phyloP scores from a whole-genome alignment of 2,888 invertebrate genomes.

The Sarcophaga subvicina region DNA sequence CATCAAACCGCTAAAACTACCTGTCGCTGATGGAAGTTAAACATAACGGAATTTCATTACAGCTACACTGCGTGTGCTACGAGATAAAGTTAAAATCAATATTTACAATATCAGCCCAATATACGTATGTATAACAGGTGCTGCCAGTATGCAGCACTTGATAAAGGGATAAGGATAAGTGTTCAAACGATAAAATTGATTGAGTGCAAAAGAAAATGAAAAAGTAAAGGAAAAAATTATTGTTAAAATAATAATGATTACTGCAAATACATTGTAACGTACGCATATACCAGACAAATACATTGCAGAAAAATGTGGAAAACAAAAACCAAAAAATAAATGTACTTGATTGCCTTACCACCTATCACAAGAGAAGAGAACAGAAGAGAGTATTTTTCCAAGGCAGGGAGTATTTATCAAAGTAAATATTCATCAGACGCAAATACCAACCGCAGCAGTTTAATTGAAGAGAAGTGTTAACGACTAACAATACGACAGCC shows the following conservation, averaged over 20 bases:
- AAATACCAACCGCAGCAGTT: constrained; percentile 5
- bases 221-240: not conserved
- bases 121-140: not conserved
- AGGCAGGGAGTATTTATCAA: not conserved
- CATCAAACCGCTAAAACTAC: not conserved
- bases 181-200: not conserved
- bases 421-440: constrained; percentile 3
- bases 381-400: not conserved
- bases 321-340: not conserved
- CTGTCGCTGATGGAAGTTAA: not conserved
- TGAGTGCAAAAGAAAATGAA: not conserved
- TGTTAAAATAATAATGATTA: constrained; percentile 41
- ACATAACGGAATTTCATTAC: not conserved
- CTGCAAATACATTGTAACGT: constrained; percentile 38
- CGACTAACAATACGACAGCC: not conserved
- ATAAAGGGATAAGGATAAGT: not conserved
- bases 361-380: not conserved
- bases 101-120: not conserved
- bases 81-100: not conserved
- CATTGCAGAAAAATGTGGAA: not conserved
- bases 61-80: not conserved
- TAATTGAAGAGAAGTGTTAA: constrained; percentile 25
- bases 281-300: not conserved
- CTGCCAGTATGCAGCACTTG: not conserved
- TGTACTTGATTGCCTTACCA: not conserved